Evolutionary conservation across 53 echinoderm and acorn worm genomes (phyloP), one percentile per base, ranked within the genome.

Genomic region (Holothuria scabra): DNA sequence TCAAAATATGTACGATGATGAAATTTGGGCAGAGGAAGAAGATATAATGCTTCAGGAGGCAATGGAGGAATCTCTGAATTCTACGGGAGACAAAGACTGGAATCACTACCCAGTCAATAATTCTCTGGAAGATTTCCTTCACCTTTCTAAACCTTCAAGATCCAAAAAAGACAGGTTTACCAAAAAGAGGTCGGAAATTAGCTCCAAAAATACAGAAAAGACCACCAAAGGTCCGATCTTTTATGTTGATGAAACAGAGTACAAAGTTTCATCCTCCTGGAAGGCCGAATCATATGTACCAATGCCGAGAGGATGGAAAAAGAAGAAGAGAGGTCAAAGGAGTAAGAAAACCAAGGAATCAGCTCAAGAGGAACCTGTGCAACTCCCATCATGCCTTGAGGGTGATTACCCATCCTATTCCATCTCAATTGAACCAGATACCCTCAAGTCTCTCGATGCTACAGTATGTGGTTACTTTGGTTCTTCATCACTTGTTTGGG

Each of bases 1-100:
- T 49, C 64, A 61, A 35, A 46, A 81, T 7, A 63, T 61, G 41
- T 81, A 81, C 22, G 65, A 81, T 8, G 82, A 81, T 64, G 82
- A 81, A 41, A 12, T 64, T 11, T 64, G 63, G n/a, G 23, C 32
- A 0, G 71, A 34, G 44, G 38, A 64, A 16, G 82, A 81, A 35
- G 82, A 81, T 48, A 5, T 25, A 22, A 34, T 81, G 62, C 22
- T 63, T 33, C 4, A 24, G 34, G 82, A 81, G 18, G 65, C 82
- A 23, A 44, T 81, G 23, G 64, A 61, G 82, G 64, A 61, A 19
- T 81, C 82, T 8, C 44, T 81, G 1, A 56, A 57, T 57, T 24
- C 13, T 28, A 25, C 29, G 4, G 32, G 9, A 18, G 33, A 30
- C 21, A 11, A 46, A 14, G 29, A 56, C 14, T 13, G 20, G 57